A percentile compares a stretch with the other conserved stretches of the same genome.
Evolutionary conservation across 1,140 invertebrate species (phyloP).

Genomic region (Physella acuta): DNA sequence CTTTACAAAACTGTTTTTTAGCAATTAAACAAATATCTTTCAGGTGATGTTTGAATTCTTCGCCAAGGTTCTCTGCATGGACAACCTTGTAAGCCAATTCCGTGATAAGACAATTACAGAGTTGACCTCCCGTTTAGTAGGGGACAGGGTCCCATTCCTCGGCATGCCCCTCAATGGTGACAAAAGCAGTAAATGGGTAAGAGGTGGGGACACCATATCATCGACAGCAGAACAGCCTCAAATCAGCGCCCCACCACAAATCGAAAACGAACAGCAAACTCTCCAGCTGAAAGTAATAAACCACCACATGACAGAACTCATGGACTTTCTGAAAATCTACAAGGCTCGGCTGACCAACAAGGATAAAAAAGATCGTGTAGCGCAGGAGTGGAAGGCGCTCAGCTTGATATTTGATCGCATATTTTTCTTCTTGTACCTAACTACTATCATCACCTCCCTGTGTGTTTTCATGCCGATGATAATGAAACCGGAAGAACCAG

Average conservation of each 20-base stretch:
- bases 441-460: slow-evolving; percentile 57
- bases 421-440: slow-evolving; percentile 59
- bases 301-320: slow-evolving; percentile 53
- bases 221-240: slow-evolving; percentile 29
- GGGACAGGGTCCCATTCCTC: slow-evolving; percentile 32
- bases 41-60: slow-evolving; percentile 55
- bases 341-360: slow-evolving; percentile 51
- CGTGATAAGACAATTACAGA: slow-evolving; percentile 35
- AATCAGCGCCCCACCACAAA: slow-evolving; percentile 24
- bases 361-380: slow-evolving; percentile 54
- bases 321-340: slow-evolving; percentile 51
- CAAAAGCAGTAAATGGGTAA: slow-evolving; percentile 30
- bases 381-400: slow-evolving; percentile 59
- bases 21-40: not conserved
- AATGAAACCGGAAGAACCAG: too few relatives aligned
- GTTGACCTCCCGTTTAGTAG: slow-evolving; percentile 17
- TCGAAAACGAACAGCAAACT: slow-evolving; percentile 33
- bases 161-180: slow-evolving; percentile 39
- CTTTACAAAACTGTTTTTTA: too few relatives aligned
- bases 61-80: slow-evolving; percentile 54
- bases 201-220: slow-evolving; percentile 36
- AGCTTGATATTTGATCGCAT: slow-evolving; percentile 59
- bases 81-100: slow-evolving; percentile 45
- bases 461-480: slow-evolving; percentile 54
- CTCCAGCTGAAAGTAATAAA: slow-evolving; percentile 49